Percentiles rank a stretch among this genome's conserved stretches.
Conservation (phyloP, 2,888 invertebrate genomes). For the Diarsia brunnea region DNA sequence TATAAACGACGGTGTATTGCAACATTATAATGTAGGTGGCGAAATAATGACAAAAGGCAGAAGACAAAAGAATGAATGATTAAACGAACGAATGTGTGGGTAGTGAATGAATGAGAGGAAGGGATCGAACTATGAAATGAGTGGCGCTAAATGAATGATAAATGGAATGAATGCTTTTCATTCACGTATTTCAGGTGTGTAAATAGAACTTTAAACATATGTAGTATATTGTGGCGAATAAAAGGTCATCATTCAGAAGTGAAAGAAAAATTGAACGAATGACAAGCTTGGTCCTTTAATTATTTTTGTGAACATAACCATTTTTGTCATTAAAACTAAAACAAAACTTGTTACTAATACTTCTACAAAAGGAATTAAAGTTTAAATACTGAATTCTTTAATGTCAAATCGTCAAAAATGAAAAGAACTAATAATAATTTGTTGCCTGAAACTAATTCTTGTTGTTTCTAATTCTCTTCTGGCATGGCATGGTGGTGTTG, state of each 20-base stretch:
- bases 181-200: not conserved
- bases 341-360: constrained; percentile 47
- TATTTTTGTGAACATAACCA: constrained; percentile 21
- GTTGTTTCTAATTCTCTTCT: constrained; percentile 34
- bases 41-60: not conserved
- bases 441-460: constrained; percentile 55
- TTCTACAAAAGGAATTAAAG: not conserved
- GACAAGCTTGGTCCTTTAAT: constrained; percentile 32
- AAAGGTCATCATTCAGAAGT: not conserved
- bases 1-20: not conserved
- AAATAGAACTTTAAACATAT: not conserved
- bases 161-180: not conserved
- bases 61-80: not conserved
- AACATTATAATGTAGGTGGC: not conserved
- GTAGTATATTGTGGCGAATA: not conserved
- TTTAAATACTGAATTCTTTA: not conserved
- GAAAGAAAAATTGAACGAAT: constrained; percentile 13
- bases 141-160: not conserved
- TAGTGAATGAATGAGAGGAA: not conserved
- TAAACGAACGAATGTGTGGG: not conserved
- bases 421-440: constrained; percentile 44
- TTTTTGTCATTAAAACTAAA: constrained; percentile 27
- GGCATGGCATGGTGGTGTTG: constrained; percentile 79
- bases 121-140: not conserved
- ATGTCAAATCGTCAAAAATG: not conserved